Conservation (phyloP, 2,888 invertebrate genomes). For the Parapristionchus giblindavisi region DNA sequence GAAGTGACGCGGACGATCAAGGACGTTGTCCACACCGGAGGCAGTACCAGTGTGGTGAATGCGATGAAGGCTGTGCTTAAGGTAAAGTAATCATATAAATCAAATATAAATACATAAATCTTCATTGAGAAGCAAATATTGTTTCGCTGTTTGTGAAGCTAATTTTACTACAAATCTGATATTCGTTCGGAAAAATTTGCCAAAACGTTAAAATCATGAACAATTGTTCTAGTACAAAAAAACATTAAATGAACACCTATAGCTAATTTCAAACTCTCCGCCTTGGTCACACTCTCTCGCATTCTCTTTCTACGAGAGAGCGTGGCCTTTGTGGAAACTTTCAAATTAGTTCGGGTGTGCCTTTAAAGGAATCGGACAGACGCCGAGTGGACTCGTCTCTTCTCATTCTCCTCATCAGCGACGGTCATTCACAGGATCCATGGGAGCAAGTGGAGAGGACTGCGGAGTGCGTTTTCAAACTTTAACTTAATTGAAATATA, state of each 20-base stretch:
- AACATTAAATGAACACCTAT: too few relatives aligned
- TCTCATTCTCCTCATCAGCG: slow-evolving; percentile 50
- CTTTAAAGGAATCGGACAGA: slow-evolving; percentile 8
- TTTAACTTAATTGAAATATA: background rate
- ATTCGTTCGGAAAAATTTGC: too few relatives aligned
- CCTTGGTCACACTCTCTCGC: too few relatives aligned
- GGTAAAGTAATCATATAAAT: slow-evolving; percentile 15
- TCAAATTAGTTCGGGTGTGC: background rate
- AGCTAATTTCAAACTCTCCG: too few relatives aligned
- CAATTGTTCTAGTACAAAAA: too few relatives aligned
- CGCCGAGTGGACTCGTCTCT: slow-evolving; percentile 44
- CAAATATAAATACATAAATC: background rate
- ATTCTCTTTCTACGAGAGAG: too few relatives aligned
- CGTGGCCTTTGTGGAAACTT: too few relatives aligned
- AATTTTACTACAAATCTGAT: too few relatives aligned
- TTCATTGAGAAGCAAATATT: too few relatives aligned
- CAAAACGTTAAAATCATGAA: too few relatives aligned
- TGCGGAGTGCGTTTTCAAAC: slow-evolving; percentile 27
- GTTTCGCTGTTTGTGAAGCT: too few relatives aligned
- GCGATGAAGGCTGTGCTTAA: slow-evolving; percentile 44
- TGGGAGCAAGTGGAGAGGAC: slow-evolving; percentile 46
- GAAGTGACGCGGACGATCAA: slow-evolving; percentile 46
- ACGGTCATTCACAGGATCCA: slow-evolving; percentile 50
- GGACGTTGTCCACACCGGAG: slow-evolving; percentile 50
- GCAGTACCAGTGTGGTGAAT: slow-evolving; percentile 45